Base-by-base conservation (phyloP, 1,140 invertebrate genomes). In the Hesperophylax magnus region DNA sequence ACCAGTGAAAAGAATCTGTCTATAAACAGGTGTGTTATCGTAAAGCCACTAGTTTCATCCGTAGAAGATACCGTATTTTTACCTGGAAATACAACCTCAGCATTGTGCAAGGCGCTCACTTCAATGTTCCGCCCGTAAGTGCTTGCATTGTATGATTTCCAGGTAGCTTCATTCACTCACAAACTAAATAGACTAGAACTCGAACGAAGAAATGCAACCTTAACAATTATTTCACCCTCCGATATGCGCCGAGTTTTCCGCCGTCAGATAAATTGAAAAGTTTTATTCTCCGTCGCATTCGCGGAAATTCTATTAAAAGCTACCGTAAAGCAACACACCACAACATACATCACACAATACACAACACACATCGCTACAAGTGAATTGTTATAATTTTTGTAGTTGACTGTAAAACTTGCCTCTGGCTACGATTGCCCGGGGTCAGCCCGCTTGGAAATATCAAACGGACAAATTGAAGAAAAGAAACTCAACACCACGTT, bases 181-280 rank as follows among this genome's bases (percentile, higher is more conserved):
- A 69, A 69, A 69, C 34, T 65, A 65, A 65, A 65, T 65, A 65
- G 61, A 65, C 61, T 65, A 65, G 61, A 65, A 65, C 61, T 65
- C 61, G 22, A 39, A 69, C 31, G 15, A 22, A 65, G 65, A 69
- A 69, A 69, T 69, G 65, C 65, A 69, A 69, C 65, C 65, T 39
- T 69, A 69, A 69, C 65, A 69, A 69, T 69, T 69, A 69, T 69
- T 69, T 47, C 15, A 47, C 34, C 47, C 34, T 52, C 60, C 18
- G 34, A 69, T 47, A 39, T 69, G 34, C 15, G 17, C n/a, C 65
- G 34, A 47, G 65, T 69, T 39, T 22, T 39, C n/a, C 65, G 31
- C 20, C 65, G 31, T 69, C 31, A 53, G 71, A 74, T 74, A 74
- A 27, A 74, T 74, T 74, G 71, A 74, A 74, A 74, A 74, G 53